Conservation (phyloP, 64 coral and sea anemone genomes). For the Acropora tenuis region DNA sequence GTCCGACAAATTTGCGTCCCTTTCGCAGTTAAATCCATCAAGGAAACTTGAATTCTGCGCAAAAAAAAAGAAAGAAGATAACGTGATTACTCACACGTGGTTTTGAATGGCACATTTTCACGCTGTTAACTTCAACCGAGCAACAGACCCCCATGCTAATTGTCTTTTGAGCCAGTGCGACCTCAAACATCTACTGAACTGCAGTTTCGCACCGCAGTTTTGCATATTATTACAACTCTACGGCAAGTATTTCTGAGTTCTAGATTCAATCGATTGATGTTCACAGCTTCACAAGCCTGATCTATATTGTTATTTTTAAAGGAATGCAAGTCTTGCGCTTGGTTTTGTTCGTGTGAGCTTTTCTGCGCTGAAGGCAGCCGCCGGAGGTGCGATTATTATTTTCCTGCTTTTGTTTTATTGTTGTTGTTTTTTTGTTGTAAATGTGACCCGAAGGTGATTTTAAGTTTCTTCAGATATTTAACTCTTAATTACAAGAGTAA, state of each 20-base stretch:
- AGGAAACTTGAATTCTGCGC: not conserved
- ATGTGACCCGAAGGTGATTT: not conserved
- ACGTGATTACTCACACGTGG: conserved; percentile 54
- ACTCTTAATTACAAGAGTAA: too few species aligned
- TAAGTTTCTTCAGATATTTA: not conserved
- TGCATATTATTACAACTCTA: not conserved
- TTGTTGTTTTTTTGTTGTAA: not conserved
- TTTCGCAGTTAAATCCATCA: conserved; percentile 13
- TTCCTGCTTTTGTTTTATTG: not conserved
- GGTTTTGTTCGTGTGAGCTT: not conserved
- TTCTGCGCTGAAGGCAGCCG: not conserved
- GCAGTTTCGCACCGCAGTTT: not conserved
- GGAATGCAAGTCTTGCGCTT: conserved; percentile 10
- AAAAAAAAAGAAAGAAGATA: conserved; percentile 25
- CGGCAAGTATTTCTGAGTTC: not conserved
- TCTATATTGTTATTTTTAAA: not conserved
- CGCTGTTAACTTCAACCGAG: conserved; percentile 12
- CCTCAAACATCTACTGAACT: conserved; percentile 12
- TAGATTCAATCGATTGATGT: not conserved
- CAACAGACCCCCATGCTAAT: conserved; percentile 26
- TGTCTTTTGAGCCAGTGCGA: not conserved
- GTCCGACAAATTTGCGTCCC: conserved; percentile 8
- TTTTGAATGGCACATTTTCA: conserved; percentile 45
- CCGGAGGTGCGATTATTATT: conserved; percentile 13
- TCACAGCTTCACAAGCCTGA: not conserved